Evolutionary conservation across 2,113 vertebrate genomes (phyloP), one percentile per base, ranked within the genome.

Genomic region (Hemibagrus wyckioides): DNA sequence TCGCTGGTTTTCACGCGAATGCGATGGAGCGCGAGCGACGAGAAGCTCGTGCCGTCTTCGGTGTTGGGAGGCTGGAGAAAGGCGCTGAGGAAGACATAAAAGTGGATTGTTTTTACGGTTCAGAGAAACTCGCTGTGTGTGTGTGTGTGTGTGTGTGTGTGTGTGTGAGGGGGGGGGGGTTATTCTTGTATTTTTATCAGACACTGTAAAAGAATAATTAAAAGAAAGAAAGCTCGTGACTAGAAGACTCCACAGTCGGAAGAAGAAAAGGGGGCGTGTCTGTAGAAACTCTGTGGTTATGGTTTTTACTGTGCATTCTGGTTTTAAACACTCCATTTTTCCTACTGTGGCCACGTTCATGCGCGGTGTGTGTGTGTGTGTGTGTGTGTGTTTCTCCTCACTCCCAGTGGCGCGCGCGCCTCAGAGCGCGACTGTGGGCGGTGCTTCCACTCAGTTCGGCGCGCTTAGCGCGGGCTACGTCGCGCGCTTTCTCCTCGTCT

Each of bases 391-490:
- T 67, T 30, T 63, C 17, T 69, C 9, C 52, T 33, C 25, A n/a
- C 63, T 52, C 39, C 14, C 28, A 25, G 63, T 54, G 63, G 82
- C 63, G 82, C 81, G 82, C 81, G 81, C 82, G 50, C 83, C 50
- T 73, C 5, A 50, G 48, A 41, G 83, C 65, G 83, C 83, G 83
- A 48, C 30, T 56, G 65, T 71, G 83, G 83, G 83, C 65, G 83
- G 83, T 65, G 65, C 83, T 65, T 83, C 39, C 25, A 50, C 81
- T 11, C 56, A 63, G 56, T 61, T 44, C 56, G 56, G 56, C 80
- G 80, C 80, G 36, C 56, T 9, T 39, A 83, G 82, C 63, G 82
- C 44, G 82, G 48, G 63, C 63, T 52, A 4, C 21, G 63, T 84
- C 57, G 81, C 82, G 82, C 82, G 82, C 63, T 59, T 69, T 84